Conservation (phyloP, 2,888 invertebrate species). For the Morpho helenor region DNA sequence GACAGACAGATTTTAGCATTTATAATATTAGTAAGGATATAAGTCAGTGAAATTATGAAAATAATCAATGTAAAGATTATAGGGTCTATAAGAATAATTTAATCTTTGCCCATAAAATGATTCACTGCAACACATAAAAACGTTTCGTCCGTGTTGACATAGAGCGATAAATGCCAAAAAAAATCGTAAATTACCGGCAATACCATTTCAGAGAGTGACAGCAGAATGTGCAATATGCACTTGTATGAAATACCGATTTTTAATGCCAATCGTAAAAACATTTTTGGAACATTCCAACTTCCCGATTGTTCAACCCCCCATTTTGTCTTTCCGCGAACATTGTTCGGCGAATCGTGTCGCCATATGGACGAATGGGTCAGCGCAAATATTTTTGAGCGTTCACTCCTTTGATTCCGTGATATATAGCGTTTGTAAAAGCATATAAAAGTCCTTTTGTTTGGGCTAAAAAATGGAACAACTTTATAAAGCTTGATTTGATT, state of each 20-base stretch:
- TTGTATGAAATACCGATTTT: conserved; percentile 35
- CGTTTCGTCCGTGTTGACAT: conserved; percentile 20
- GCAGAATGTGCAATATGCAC: conserved; percentile 60
- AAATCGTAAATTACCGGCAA: conserved; percentile 26
- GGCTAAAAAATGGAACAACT: neutral
- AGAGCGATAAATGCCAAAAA: conserved; percentile 60
- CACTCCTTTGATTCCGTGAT: conserved; percentile 8
- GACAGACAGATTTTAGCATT: too few relatives aligned
- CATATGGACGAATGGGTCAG: conserved; percentile 26
- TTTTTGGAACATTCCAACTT: conserved; percentile 48
- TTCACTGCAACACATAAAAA: conserved; percentile 14
- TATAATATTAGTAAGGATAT: neutral
- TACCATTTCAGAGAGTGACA: conserved; percentile 37
- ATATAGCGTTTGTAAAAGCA: conserved; percentile 4
- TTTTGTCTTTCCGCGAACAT: conserved; percentile 10
- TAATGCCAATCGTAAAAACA: conserved; percentile 48
- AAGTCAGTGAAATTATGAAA: neutral
- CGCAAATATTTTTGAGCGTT: conserved; percentile 12
- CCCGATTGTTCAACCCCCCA: conserved; percentile 3
- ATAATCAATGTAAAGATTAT: too few relatives aligned
- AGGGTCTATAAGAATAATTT: neutral
- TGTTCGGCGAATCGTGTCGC: conserved; percentile 22
- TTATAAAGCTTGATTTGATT: neutral
- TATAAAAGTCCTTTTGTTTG: conserved; percentile 2
- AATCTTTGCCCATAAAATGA: conserved; percentile 13